Conservation (phyloP, 2,888 invertebrate species). For the Andrena praecox region DNA sequence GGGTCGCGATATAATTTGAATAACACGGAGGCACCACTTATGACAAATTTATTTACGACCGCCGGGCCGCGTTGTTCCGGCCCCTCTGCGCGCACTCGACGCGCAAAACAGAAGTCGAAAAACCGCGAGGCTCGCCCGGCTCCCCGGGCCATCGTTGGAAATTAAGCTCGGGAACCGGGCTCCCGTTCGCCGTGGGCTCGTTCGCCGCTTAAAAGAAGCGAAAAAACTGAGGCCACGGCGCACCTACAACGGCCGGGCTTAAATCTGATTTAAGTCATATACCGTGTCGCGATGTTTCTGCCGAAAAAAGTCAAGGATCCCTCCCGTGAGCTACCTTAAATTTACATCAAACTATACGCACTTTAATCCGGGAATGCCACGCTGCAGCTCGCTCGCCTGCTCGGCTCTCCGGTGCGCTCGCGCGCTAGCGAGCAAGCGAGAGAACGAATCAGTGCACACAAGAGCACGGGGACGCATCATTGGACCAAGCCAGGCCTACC, state of each 20-base stretch:
- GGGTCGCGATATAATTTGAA: conserved; percentile 25
- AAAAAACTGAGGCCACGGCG: conserved; percentile 36
- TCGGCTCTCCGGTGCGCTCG: background rate
- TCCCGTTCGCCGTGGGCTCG: conserved; percentile 11
- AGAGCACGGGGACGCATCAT: conserved; percentile 45
- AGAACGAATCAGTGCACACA: conserved; percentile 34
- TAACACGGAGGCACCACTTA: conserved; percentile 19
- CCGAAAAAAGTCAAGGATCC: conserved; percentile 76
- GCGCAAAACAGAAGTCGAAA: conserved; percentile 1
- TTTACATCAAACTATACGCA: conserved; percentile 79
- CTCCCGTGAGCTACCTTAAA: conserved; percentile 79
- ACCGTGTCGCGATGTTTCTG: conserved; percentile 78
- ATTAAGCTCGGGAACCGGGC: conserved; percentile 37
- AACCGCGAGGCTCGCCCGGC: background rate
- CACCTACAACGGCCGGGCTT: conserved; percentile 66
- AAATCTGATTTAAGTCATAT: conserved; percentile 80
- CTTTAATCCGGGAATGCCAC: conserved; percentile 77
- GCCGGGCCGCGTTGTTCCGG: background rate
- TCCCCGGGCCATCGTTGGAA: conserved; percentile 37
- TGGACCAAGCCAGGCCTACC: conserved; percentile 66
- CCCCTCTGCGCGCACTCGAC: too few relatives aligned
- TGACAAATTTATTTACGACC: conserved; percentile 23
- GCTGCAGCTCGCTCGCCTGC: conserved; percentile 25
- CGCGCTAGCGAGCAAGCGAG: background rate
- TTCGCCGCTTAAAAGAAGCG: conserved; percentile 12